Evolutionary conservation across 2,888 invertebrate species (phyloP), one percentile per base, ranked within the genome.

Genomic region (Candidula unifasciata): DNA sequence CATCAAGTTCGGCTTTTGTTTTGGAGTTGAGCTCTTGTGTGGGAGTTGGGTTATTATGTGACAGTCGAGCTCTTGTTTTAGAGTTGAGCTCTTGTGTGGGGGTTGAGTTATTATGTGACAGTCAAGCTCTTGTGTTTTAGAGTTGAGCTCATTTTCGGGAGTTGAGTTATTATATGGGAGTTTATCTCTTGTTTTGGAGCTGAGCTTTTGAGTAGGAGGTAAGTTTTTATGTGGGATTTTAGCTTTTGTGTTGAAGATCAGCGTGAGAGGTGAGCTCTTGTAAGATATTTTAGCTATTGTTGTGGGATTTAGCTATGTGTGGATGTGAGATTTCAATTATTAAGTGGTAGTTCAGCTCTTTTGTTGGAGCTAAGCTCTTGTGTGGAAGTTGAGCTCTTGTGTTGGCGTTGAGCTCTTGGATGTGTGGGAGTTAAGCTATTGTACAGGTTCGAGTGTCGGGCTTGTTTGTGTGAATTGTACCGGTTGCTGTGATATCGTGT

Each of bases 401-500:
- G 35, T 37, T 79, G 35, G 35, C 16, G 64, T 33, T 30, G 27
- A 5, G 10, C 2, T 5, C 21, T 3, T 3, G 0, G 33, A 3
- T 2, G 33, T 21, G 0, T 33, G 78, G 0, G 8, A 66, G 1
- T n/a, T n/a, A 27, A 44, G 44, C n/a, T 27, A 27, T 8, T 44
- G 44, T 37, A 66, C 44, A 37, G 44, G 30, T 66, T 27, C 44
- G 35, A 66, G 37, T 44, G 18, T 44, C 44, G 44, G 27, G 35
- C 37, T 44, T 44, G 66, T 27, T 79, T 37, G 66, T 79, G 37
- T 37, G 37, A 68, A 44, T 68, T 21, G 44, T 13, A 68, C 10
- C 66, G 44, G n/a, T 37, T 44, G 44, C 37, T 44, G 66, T 37
- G 24, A 44, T 80, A 80, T 13, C 66, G 66, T 35, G 60, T 64